phyloP scores from a whole-genome alignment of 1,140 invertebrate genomes.

The Himalopsyche phryganea region DNA sequence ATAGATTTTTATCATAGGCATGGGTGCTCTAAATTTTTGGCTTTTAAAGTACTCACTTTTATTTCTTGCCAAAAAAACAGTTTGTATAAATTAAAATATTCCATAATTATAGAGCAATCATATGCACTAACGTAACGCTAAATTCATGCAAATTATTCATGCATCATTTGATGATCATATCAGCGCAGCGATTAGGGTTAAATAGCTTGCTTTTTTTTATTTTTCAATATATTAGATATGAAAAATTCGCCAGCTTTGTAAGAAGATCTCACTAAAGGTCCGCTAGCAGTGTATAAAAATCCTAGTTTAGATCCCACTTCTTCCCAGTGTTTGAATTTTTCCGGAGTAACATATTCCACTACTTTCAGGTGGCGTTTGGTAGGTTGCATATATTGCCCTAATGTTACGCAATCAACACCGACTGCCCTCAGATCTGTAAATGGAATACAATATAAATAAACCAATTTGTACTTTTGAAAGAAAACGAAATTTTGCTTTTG shows the following conservation, averaged over 20 bases:
- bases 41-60: no score
- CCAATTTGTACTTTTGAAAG: neutral
- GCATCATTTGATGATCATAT: no score
- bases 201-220: no score
- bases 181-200: no score
- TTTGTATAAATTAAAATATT: no score
- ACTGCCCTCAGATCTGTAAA: conserved; percentile 66
- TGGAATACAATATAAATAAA: neutral
- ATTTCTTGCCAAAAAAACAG: no score
- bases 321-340: conserved; percentile 93
- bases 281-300: conserved; percentile 96
- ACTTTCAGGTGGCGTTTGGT: conserved; percentile 95
- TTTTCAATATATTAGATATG: conserved; percentile 72
- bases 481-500: no score
- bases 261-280: conserved; percentile 93
- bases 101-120: no score
- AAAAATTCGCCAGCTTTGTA: conserved; percentile 97
- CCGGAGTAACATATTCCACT: conserved; percentile 94
- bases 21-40: no score
- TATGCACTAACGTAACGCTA: no score
- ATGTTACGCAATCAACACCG: conserved; percentile 91
- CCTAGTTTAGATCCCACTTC: conserved; percentile 79
- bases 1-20: no score
- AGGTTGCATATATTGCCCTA: conserved; percentile 99
- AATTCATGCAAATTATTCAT: no score